Conservation (phyloP, 1,140 invertebrate genomes). For the Drosophila pallidifrons region DNA sequence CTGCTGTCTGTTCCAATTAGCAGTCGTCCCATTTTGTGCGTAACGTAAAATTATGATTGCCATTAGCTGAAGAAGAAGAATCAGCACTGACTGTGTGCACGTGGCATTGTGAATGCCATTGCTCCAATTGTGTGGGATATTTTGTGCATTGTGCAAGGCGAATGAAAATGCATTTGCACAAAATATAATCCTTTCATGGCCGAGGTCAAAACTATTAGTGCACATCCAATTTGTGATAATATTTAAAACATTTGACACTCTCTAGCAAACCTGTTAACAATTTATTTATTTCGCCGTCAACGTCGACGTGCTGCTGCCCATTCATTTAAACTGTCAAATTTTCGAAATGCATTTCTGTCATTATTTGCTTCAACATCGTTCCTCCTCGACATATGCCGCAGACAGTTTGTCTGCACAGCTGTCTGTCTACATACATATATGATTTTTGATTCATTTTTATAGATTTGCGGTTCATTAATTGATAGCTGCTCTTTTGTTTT, state of each 20-base stretch:
- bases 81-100: slow-evolving; percentile 36
- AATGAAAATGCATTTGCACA: slow-evolving; percentile 21
- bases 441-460: slow-evolving; percentile 10
- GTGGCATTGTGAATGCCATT: slow-evolving; percentile 65
- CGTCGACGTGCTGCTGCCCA: slow-evolving; percentile 54
- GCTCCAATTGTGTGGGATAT: slow-evolving; percentile 38
- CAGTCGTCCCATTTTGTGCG: slow-evolving; percentile 53
- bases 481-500: neutral
- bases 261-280: slow-evolving; percentile 30
- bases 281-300: slow-evolving; percentile 35
- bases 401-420: slow-evolving; percentile 39
- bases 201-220: slow-evolving; percentile 81
- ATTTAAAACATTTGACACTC: slow-evolving; percentile 48
- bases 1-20: slow-evolving; percentile 72
- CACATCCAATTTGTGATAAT: slow-evolving; percentile 70
- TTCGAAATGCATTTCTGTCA: slow-evolving; percentile 66
- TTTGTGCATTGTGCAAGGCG: slow-evolving; percentile 3
- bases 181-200: slow-evolving; percentile 76
- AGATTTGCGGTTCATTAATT: neutral
- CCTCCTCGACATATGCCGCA: slow-evolving; percentile 14
- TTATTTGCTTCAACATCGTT: slow-evolving; percentile 4
- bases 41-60: slow-evolving; percentile 67
- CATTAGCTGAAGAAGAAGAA: slow-evolving; percentile 36
- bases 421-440: slow-evolving; percentile 16
- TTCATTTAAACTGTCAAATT: slow-evolving; percentile 71